Conservation (phyloP, 2,113 vertebrate genomes). For the Mus pahari region DNA sequence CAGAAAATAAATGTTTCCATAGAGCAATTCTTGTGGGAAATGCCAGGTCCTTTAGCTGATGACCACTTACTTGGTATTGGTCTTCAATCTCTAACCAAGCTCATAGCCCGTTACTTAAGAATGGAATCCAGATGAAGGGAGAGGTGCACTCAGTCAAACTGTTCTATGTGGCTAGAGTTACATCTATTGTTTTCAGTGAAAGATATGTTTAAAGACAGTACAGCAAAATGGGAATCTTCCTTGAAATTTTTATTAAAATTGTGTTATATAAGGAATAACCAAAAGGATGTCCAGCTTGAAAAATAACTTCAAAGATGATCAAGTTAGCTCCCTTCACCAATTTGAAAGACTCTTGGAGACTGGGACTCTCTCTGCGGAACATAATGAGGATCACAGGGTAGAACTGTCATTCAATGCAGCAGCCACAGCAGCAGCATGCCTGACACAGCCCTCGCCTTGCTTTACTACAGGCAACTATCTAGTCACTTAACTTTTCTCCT, state of each 20-base stretch:
- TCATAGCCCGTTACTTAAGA: background rate
- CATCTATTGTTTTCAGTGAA: conserved; percentile 13
- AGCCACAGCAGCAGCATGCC: background rate
- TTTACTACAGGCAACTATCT: background rate
- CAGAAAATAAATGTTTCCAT: background rate
- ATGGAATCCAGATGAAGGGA: background rate
- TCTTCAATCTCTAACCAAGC: background rate
- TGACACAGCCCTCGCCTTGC: background rate
- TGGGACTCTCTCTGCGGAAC: background rate
- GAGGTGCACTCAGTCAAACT: background rate
- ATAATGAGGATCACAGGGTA: background rate
- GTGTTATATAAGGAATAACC: background rate
- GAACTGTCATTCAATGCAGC: background rate
- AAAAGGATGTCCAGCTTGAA: background rate
- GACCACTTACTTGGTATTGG: background rate
- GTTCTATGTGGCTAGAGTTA: background rate
- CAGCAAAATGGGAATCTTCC: background rate
- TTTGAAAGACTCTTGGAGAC: background rate
- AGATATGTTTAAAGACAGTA: background rate
- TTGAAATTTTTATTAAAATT: conserved; percentile 20
- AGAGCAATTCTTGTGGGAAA: background rate
- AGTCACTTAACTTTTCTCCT: background rate
- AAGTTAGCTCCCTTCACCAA: background rate
- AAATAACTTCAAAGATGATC: background rate
- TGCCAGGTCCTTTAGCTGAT: background rate